A percentile compares a stretch with the other conserved stretches of the same genome.
These are phyloP conservation scores for Sphenopsis melanotis DNA, from an alignment of 2,797 vertebrate genomes.

Conservation along the genomic window DNA sequence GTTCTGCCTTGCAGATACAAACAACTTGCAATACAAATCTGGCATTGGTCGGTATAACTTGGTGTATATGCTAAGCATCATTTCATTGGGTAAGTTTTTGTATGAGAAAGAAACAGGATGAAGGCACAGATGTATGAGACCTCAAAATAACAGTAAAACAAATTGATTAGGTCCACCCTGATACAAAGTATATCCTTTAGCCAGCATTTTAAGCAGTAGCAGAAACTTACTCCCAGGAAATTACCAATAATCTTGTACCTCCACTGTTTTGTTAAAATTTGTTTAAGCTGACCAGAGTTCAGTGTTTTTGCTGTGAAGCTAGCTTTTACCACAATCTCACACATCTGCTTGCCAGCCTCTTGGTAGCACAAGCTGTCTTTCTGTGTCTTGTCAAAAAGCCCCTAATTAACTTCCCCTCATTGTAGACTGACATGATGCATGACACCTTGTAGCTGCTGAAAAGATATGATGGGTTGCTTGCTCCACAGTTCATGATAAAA, in stretches of 20 bases:
- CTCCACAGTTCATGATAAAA: not conserved
- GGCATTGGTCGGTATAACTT: not conserved
- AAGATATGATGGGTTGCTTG: not conserved
- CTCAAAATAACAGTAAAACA: not conserved
- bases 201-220: not conserved
- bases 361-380: not conserved
- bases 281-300: not conserved
- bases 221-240: not conserved
- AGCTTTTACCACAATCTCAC: not conserved
- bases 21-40: not conserved
- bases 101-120: not conserved
- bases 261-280: not conserved
- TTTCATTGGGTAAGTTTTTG: not conserved
- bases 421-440: not conserved
- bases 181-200: not conserved
- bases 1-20: not conserved
- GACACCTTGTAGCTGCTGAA: not conserved
- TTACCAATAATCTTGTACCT: not conserved
- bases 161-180: not conserved
- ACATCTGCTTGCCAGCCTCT: not conserved
- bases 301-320: not conserved
- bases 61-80: not conserved
- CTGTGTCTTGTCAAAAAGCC: not conserved
- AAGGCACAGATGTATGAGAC: not conserved
- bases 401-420: constrained; percentile 6